Base-by-base conservation (phyloP, 2,888 invertebrate genomes). In the Balanococcus diminutus region DNA sequence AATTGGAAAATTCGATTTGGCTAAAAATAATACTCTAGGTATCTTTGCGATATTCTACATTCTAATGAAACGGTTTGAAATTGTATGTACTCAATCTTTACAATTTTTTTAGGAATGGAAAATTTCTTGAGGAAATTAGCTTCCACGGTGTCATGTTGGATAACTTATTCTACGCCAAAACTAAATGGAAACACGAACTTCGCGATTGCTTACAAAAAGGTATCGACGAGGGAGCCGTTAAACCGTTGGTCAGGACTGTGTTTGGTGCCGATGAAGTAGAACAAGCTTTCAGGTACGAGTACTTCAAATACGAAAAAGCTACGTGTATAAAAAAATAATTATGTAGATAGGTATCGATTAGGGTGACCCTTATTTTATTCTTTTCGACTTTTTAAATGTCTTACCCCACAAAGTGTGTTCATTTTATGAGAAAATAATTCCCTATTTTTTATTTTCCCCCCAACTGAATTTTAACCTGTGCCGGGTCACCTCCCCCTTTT, bases 1-100 rank as follows among this genome's bases (percentile, higher is more conserved):
- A 91, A 96, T 97, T 87, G 96, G 96, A 75, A 96, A 96, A 90
- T 95, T 93, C 89, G 96, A 97, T 90, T 90, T 96, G 88, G 92
- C 93, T 0, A 91, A 91, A 86, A 94, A 96, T 89, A 93, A 90
- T 87, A 89, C 92, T 14, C 88, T 94, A 16, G 92, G 89, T 89
- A 92, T 92, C 92, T 3, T 51, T 4, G 1, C 25, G 6, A 51
- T 32, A n/a, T 28, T 8, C 39, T 32, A n/a, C 1, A 16, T 11
- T 0, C 46, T 28, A n/a, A n/a, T 32, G 28, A 67, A 75, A 19
- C 22, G 16, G 19, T 84, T n/a, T 4, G 0, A 2, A 46, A n/a
- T n/a, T 46, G 2, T 46, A 42, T 14, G 14, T 11, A 42, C 4
- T 42, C 11, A 42, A 42, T 9, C 11, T 11, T 2, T 46, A n/a